Conservation (phyloP, 2,113 vertebrate species). For the cattle (Bos taurus) region DNA sequence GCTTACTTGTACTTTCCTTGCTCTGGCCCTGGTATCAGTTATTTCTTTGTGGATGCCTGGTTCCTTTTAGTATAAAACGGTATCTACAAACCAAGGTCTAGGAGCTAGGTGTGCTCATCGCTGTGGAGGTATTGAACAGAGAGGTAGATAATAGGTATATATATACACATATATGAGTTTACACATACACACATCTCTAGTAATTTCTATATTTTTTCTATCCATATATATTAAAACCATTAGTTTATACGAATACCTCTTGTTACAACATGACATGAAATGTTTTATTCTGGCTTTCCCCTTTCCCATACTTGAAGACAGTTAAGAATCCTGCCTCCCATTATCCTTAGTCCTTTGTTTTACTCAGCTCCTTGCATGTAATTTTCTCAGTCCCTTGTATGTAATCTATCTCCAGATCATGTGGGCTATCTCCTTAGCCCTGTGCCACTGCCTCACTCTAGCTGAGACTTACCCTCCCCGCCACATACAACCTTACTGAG, state of each 20-base stretch:
- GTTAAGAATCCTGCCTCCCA: not conserved
- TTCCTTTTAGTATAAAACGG: not conserved
- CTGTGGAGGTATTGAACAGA: not conserved
- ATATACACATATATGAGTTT: not conserved
- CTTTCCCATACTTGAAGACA: not conserved
- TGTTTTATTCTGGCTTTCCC: not conserved
- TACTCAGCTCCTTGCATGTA: not conserved
- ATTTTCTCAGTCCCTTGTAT: not conserved
- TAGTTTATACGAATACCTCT: not conserved
- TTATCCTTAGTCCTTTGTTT: not conserved
- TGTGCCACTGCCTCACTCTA: not conserved
- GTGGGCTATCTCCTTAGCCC: not conserved
- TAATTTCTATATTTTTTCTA: not conserved
- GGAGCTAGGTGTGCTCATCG: not conserved
- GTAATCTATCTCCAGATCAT: not conserved
- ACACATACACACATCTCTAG: not conserved
- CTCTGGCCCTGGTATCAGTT: not conserved
- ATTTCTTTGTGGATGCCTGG: not conserved
- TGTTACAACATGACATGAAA: not conserved
- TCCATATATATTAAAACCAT: not conserved
- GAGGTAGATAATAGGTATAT: not conserved
- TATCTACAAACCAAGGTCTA: not conserved
- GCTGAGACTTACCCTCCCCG: not conserved
- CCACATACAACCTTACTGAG: not conserved
- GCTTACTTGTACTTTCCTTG: not conserved